Evolutionary conservation across 2,888 invertebrate genomes (phyloP).

Genomic region (Cryptus viduatorius): DNA sequence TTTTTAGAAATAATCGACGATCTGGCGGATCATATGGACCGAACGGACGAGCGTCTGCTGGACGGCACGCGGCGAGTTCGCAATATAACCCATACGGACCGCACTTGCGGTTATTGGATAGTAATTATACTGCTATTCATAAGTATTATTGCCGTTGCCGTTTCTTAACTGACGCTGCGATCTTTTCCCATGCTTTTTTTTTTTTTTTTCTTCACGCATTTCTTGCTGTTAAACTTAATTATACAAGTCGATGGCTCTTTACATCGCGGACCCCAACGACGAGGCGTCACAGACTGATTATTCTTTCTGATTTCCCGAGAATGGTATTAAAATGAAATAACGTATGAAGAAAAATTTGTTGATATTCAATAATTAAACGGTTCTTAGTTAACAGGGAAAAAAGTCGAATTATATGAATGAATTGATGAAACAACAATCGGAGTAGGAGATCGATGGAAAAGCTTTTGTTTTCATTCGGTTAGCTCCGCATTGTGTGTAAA

Average conservation of each 20-base stretch:
- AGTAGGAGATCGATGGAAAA: background rate
- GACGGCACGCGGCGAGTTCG: constrained; percentile 89
- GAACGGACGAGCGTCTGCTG: constrained; percentile 89
- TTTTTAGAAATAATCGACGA: constrained; percentile 91
- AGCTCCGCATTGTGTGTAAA: constrained; percentile 15
- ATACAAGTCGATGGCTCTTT: no score
- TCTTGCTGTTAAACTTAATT: constrained; percentile 17
- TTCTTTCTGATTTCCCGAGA: background rate
- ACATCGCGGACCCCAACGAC: no score
- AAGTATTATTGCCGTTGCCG: constrained; percentile 88
- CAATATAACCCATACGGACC: constrained; percentile 89
- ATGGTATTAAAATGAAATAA: constrained; percentile 3
- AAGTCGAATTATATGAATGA: background rate
- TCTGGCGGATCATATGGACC: constrained; percentile 90
- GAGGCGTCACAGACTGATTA: background rate
- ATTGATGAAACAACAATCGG: constrained; percentile 10
- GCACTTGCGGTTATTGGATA: constrained; percentile 91
- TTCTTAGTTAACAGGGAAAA: no score
- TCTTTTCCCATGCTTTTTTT: background rate
- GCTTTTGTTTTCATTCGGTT: constrained; percentile 10
- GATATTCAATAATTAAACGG: background rate
- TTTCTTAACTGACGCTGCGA: constrained; percentile 80
- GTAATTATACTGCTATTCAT: constrained; percentile 90
- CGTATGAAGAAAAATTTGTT: background rate
- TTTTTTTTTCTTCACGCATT: no score